These are phyloP conservation scores for Darevskia mixta DNA, from an alignment of 2,797 vertebrate genomes.

Conservation along the genomic window DNA sequence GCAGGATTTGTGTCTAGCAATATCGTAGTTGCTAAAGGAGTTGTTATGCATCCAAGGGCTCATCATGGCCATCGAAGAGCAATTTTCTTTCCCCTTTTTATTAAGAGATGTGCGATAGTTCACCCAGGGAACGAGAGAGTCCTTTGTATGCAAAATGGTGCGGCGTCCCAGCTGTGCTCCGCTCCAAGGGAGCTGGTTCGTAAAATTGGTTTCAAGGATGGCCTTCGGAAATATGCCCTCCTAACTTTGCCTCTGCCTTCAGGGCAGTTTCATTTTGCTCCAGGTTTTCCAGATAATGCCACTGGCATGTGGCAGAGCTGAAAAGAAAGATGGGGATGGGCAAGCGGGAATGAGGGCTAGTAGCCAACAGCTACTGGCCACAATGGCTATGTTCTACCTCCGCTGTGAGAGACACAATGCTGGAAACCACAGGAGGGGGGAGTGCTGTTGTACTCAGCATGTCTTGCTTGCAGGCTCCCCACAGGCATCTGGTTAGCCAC, in stretches of 20 bases:
- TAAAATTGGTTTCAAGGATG: background rate
- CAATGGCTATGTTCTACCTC: background rate
- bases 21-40: conserved; percentile 41
- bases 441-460: too few species aligned
- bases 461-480: too few species aligned
- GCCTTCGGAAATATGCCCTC: background rate
- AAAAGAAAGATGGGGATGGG: background rate
- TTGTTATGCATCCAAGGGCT: conserved; percentile 28
- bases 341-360: background rate
- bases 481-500: too few species aligned
- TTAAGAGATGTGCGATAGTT: background rate
- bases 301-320: background rate
- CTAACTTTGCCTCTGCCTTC: background rate
- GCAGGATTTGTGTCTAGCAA: conserved; percentile 35
- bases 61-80: conserved; percentile 5
- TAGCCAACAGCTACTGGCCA: too few species aligned
- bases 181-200: background rate
- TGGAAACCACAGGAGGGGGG: too few species aligned
- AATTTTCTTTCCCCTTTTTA: conserved; percentile 16
- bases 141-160: background rate
- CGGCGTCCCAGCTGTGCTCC: background rate
- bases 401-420: background rate
- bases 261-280: too few species aligned
- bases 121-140: background rate
- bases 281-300: background rate